Conservation (phyloP, 2,888 invertebrate genomes). For the Drosophila aldrichi region DNA sequence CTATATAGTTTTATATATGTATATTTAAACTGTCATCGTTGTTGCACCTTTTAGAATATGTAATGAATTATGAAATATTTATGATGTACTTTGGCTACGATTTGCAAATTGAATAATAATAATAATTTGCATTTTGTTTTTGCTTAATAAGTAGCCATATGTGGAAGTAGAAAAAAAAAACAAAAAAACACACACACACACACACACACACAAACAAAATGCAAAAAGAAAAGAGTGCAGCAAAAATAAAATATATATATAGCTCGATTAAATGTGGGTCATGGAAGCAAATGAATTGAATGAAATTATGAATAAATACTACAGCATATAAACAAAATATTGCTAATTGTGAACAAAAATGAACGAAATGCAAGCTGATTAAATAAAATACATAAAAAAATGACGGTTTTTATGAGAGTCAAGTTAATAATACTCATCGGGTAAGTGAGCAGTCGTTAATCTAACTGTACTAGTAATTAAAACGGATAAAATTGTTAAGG, state of each 20-base stretch:
- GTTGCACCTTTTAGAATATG: slow-evolving; percentile 65
- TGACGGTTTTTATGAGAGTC: not conserved
- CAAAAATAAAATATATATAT: slow-evolving; percentile 25
- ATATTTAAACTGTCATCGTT: slow-evolving; percentile 52
- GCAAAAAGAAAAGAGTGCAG: slow-evolving; percentile 24
- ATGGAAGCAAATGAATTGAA: slow-evolving; percentile 38
- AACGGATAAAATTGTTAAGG: not conserved
- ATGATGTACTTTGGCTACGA: slow-evolving; percentile 35
- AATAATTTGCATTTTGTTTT: slow-evolving; percentile 46
- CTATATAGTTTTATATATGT: slow-evolving; percentile 33
- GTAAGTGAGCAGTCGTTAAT: not conserved
- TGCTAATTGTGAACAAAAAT: slow-evolving; percentile 45
- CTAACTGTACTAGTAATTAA: slow-evolving; percentile 4
- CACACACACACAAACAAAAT: not conserved
- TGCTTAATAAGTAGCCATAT: slow-evolving; percentile 42
- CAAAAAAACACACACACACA: not conserved
- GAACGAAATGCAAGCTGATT: slow-evolving; percentile 39
- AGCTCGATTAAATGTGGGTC: slow-evolving; percentile 20
- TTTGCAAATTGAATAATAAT: slow-evolving; percentile 30
- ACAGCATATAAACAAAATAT: slow-evolving; percentile 14
- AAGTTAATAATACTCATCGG: not conserved
- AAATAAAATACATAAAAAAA: slow-evolving; percentile 42
- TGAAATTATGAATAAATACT: slow-evolving; percentile 30
- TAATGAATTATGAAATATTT: slow-evolving; percentile 58
- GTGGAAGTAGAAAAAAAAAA: slow-evolving; percentile 13